Conservation (phyloP, 2,113 vertebrate species). For the Peromyscus maniculatus region DNA sequence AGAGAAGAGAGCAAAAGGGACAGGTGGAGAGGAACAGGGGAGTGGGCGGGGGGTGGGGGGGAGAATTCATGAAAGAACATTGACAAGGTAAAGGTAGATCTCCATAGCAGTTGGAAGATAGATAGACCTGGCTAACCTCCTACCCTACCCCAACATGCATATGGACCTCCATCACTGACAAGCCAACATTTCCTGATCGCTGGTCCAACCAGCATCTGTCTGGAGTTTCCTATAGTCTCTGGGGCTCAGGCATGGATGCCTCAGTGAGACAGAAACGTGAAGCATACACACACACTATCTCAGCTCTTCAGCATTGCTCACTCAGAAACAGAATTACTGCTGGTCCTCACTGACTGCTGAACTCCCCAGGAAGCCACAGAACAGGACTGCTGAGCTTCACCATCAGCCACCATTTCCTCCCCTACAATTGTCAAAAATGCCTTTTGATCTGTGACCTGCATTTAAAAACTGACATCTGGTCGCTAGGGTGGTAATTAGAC, state of each 20-base stretch:
- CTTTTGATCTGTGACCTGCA: slow-evolving; percentile 78
- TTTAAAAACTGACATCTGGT: slow-evolving; percentile 81
- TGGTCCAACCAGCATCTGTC: accelerated
- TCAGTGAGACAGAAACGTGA: background rate
- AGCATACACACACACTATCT: background rate
- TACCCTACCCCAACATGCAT: accelerated
- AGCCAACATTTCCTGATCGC: background rate
- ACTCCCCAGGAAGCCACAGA: background rate
- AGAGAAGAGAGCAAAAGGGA: no score
- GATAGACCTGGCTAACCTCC: background rate
- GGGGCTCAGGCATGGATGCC: background rate
- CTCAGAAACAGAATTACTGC: background rate
- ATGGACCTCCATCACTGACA: background rate
- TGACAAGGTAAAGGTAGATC: background rate
- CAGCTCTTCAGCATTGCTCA: background rate
- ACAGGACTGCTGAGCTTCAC: background rate
- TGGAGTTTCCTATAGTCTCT: background rate
- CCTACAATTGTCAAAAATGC: slow-evolving; percentile 13
- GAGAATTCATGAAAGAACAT: background rate
- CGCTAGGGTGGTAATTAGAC: slow-evolving; percentile 77
- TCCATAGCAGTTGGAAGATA: background rate
- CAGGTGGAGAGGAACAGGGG: accelerated
- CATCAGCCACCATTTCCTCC: background rate
- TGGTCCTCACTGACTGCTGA: background rate
- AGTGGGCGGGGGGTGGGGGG: background rate